Base-by-base conservation (phyloP, 2,888 invertebrate species). In the Drosophila vallismaia region DNA sequence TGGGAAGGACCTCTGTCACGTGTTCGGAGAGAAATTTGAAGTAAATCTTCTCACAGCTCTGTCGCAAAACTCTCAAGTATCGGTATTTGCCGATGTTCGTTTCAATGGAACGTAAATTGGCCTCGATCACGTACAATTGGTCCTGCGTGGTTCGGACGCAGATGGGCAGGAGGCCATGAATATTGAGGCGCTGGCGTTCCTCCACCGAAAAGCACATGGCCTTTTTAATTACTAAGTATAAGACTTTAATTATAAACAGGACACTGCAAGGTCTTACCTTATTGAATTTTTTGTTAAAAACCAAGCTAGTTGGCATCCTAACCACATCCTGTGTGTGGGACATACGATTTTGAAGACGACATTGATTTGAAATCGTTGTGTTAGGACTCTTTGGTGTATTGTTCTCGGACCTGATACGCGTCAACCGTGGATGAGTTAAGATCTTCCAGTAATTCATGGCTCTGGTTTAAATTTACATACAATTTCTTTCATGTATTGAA, bases 21-120 rank as follows among this genome's bases (percentile, higher is more conserved):
- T 98, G 94, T 78, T 97, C 95, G 24, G 94, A 93, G 38, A 98
- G 92, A 51, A 98, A 94, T 6, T 96, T 94, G 91, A 96, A 99
- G 93, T 98, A 99, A 24, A 99, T 93, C 79, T 96, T 95, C 91
- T 99, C 98, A 90, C 99, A 98, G 75, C 98, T 95, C 88, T 98
- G 97, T 95, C 76, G 53, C 46, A 81, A 36, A 1, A 95, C 95
- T 92, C 96, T 96, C 42, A 99, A 93, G 90, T 97, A 98, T 78
- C 98, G 95, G 92, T 98, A 99, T 90, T 97, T 97, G 90, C 97
- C 96, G 66, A 99, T 94, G 69, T 97, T 95, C 73, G 96, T 95
- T 38, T 95, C 94, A 76, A 97, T 95, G 55, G 96, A 93, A 29
- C 95, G 94, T 68, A 99, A 93, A 89, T 96, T 96, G 44, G 94